Conservation (phyloP, 1,140 invertebrate species). For the Monochamus saltuarius region DNA sequence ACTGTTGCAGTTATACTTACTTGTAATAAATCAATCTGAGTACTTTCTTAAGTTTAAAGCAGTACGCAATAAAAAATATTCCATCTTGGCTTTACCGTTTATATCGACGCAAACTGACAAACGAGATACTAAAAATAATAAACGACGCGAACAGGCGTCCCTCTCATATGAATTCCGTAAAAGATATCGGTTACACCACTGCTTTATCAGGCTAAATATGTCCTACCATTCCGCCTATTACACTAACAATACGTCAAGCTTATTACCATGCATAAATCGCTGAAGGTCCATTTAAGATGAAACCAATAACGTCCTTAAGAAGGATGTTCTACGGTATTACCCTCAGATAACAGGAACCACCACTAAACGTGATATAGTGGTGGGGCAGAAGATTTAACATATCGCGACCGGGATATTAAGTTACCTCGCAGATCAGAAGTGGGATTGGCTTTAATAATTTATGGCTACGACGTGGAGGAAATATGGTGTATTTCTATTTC, state of each 20-base stretch:
- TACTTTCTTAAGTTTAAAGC: no score
- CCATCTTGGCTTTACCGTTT: no score
- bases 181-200: no score
- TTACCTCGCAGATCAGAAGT: conserved; percentile 26
- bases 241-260: conserved; percentile 29
- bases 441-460: conserved; percentile 29
- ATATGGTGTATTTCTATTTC: conserved; percentile 9
- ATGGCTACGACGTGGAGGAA: conserved; percentile 31
- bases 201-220: no score
- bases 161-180: no score
- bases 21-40: no score
- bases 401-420: conserved; percentile 23
- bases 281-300: conserved; percentile 36
- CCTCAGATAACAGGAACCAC: conserved; percentile 40
- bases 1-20: no score
- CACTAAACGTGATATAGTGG: conserved; percentile 43
- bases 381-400: conserved; percentile 30
- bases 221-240: conserved; percentile 19
- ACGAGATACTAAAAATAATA: no score
- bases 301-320: conserved; percentile 39
- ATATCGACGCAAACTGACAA: no score
- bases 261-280: conserved; percentile 41
- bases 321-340: conserved; percentile 40
- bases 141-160: no score
- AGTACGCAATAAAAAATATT: no score